A percentile compares a stretch with the other conserved stretches of the same genome.
Evolutionary conservation across 2,113 vertebrate genomes (phyloP).

Genomic region (Rhizomys pruinosus): DNA sequence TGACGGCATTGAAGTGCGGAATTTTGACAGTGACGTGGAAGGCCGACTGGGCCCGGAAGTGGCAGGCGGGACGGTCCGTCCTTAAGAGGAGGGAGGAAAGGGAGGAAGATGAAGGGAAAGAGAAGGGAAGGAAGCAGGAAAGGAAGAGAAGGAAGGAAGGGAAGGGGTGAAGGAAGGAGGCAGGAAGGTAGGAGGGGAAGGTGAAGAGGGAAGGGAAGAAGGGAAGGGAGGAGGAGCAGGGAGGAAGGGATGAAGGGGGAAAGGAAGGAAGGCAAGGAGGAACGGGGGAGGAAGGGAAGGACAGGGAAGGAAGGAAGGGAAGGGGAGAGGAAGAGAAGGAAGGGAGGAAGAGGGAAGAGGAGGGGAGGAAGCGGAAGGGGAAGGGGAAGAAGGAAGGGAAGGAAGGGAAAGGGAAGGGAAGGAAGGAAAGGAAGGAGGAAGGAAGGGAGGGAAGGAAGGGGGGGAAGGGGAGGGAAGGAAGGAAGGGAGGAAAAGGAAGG

Average conservation of each 20-base stretch:
- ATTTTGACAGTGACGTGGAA: too few relatives aligned
- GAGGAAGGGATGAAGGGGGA: neutral
- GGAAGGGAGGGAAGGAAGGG: neutral
- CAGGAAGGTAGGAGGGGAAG: too few relatives aligned
- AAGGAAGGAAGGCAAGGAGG: neutral
- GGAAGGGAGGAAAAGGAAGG: too few relatives aligned
- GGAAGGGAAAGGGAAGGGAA: neutral
- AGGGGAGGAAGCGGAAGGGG: conserved; percentile 5
- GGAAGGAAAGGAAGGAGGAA: neutral
- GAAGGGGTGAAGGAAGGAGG: neutral
- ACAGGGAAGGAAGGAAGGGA: neutral
- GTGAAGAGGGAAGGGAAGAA: neutral
- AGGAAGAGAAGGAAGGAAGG: neutral
- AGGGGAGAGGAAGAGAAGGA: neutral
- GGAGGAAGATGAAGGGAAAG: neutral
- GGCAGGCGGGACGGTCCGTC: too few relatives aligned
- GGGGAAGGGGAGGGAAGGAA: neutral
- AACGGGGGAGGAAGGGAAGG: neutral
- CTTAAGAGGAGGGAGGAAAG: neutral
- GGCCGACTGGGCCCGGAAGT: too few relatives aligned
- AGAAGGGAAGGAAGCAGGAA: neutral
- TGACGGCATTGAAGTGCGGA: too few relatives aligned
- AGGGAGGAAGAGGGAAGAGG: neutral
- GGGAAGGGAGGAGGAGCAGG: neutral
- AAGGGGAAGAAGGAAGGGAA: neutral